Conservation (phyloP, 2,888 invertebrate species). For the Meliscaeva auricollis region DNA sequence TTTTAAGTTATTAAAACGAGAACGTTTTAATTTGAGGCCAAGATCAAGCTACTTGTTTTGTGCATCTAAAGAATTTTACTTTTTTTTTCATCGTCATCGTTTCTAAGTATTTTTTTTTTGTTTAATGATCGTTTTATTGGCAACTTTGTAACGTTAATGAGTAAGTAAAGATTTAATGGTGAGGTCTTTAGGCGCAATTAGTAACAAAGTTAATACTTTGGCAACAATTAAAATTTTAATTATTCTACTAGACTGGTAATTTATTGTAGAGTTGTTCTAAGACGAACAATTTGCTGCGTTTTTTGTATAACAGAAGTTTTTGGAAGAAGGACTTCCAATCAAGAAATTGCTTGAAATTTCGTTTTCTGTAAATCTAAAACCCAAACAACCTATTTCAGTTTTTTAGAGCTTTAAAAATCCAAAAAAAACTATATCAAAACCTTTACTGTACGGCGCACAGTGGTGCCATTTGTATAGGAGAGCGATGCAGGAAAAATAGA, state of each 20-base stretch:
- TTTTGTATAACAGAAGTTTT: no score
- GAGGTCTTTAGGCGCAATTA: background rate
- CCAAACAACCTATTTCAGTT: no score
- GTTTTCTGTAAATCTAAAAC: no score
- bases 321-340: no score
- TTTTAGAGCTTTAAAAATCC: no score
- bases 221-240: background rate
- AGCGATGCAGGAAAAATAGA: no score
- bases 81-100: background rate
- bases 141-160: background rate
- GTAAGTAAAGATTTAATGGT: background rate
- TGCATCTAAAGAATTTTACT: background rate
- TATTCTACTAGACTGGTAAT: background rate
- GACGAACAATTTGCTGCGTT: no score
- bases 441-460: no score
- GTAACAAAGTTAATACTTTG: background rate
- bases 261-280: no score
- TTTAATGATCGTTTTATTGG: constrained; percentile 5
- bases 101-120: background rate
- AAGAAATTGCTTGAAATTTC: no score
- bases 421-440: no score
- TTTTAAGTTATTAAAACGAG: constrained; percentile 37
- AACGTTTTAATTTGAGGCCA: constrained; percentile 37
- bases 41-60: constrained; percentile 49
- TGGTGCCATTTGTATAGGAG: no score